These are phyloP conservation scores for Rhogogaster chlorosoma DNA, from an alignment of 2,888 invertebrate genomes.

Conservation along the genomic window DNA sequence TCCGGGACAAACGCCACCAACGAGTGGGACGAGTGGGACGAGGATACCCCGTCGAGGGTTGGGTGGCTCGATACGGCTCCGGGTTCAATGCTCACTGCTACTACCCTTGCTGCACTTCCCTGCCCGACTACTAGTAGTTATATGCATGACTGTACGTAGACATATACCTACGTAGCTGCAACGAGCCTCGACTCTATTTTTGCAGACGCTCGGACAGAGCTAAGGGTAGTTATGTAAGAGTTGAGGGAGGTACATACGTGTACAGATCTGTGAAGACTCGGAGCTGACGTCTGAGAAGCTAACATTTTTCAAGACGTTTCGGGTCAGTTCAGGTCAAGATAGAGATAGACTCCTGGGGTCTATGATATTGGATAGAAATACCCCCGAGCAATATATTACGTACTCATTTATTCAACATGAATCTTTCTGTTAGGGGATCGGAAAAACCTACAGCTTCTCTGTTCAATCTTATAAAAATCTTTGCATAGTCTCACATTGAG, in stretches of 20 bases:
- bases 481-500: too few species aligned
- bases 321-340: conserved; percentile 25
- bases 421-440: too few species aligned
- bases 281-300: not conserved
- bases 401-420: too few species aligned
- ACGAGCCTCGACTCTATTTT: conserved; percentile 17
- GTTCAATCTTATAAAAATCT: too few species aligned
- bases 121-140: conserved; percentile 36
- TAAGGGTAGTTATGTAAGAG: conserved; percentile 46
- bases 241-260: not conserved
- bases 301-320: conserved; percentile 25
- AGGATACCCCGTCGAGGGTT: conserved; percentile 53
- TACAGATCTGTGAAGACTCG: not conserved
- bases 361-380: not conserved
- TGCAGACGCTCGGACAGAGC: conserved; percentile 26
- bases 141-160: not conserved
- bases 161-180: not conserved
- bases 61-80: conserved; percentile 72
- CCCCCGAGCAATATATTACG: not conserved
- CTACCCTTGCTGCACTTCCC: conserved; percentile 55
- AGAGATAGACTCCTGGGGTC: not conserved
- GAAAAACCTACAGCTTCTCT: too few species aligned
- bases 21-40: conserved; percentile 45
- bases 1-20: conserved; percentile 66
- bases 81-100: conserved; percentile 74